These are phyloP conservation scores for Trichechus manatus DNA, from an alignment of 2,113 vertebrate species.

Conservation along the genomic window DNA sequence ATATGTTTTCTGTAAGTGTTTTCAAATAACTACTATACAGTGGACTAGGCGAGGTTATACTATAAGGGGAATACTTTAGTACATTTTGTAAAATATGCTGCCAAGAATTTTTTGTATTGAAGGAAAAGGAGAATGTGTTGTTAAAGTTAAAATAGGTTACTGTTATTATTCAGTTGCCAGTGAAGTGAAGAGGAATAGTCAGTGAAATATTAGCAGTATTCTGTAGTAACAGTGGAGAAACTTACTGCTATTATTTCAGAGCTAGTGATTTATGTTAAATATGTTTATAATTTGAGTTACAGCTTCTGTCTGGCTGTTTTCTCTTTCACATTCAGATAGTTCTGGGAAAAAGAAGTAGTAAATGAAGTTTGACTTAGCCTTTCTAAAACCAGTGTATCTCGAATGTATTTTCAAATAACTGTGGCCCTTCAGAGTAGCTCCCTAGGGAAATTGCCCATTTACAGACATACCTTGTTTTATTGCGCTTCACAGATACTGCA, in stretches of 20 bases:
- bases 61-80: constrained; percentile 65
- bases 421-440: neutral
- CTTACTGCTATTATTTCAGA: neutral
- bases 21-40: constrained; percentile 64
- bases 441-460: neutral
- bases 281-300: neutral
- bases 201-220: neutral
- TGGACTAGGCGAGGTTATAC: constrained; percentile 63
- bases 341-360: constrained; percentile 17
- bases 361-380: neutral
- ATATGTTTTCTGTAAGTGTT: constrained; percentile 70
- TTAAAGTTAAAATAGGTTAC: constrained; percentile 65
- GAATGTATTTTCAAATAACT: constrained; percentile 29
- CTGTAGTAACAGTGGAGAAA: neutral
- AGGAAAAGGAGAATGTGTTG: constrained; percentile 59
- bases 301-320: constrained; percentile 21
- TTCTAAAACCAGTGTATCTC: constrained; percentile 20
- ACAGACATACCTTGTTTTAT: no score
- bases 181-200: constrained; percentile 7
- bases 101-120: constrained; percentile 69
- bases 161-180: constrained; percentile 54
- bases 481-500: no score
- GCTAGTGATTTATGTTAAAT: constrained; percentile 45
- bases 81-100: constrained; percentile 68
- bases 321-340: neutral